A percentile compares a stretch with the other conserved stretches of the same genome.
These are phyloP conservation scores for Theretra japonica DNA, from an alignment of 2,888 invertebrate genomes.

Conservation along the genomic window DNA sequence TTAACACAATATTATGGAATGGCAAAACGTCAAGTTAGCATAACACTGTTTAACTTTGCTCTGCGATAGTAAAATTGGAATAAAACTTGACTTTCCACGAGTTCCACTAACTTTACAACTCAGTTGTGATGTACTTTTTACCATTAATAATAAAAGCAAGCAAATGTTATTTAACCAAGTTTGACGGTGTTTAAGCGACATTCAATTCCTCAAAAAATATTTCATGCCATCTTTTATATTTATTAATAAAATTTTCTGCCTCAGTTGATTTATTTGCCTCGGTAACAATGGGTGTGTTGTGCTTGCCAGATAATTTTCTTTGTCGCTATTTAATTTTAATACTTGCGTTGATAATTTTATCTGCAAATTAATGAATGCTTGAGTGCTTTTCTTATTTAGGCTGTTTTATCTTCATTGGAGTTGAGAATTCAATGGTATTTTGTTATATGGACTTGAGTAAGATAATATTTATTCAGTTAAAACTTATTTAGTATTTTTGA, in stretches of 20 bases:
- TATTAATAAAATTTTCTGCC: not conserved
- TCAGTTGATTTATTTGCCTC: not conserved
- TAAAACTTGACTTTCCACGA: conserved; percentile 38
- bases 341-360: conserved; percentile 41
- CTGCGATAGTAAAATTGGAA: conserved; percentile 56
- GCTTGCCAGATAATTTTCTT: conserved; percentile 34
- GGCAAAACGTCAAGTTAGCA: conserved; percentile 71
- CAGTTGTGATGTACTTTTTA: conserved; percentile 25
- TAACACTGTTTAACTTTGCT: conserved; percentile 68
- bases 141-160: conserved; percentile 17
- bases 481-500: not conserved
- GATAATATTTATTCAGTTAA: not conserved
- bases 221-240: not conserved
- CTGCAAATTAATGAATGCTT: conserved; percentile 43
- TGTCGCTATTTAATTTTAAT: conserved; percentile 42
- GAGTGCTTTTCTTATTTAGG: conserved; percentile 40
- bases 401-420: conserved; percentile 54
- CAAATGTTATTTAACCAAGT: conserved; percentile 4
- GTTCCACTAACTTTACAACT: conserved; percentile 22
- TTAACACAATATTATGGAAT: conserved; percentile 77
- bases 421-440: conserved; percentile 49
- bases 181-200: not conserved
- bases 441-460: conserved; percentile 29
- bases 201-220: not conserved
- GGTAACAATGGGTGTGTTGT: conserved; percentile 4